Conservation (phyloP, 2,113 vertebrate species). For the Leptobrachium ailaonicum region DNA sequence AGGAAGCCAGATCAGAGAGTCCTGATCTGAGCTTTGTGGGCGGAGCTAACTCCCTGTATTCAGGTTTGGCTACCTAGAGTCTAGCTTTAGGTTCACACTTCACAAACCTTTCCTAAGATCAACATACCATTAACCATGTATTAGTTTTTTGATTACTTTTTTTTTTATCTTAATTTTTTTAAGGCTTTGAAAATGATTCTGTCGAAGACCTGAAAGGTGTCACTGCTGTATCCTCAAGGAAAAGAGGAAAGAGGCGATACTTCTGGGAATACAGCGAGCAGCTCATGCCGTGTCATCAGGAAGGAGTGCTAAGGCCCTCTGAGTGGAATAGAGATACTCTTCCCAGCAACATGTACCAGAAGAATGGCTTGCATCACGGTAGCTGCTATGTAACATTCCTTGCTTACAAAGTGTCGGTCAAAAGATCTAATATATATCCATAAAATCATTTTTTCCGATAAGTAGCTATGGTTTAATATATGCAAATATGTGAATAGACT, state of each 20-base stretch:
- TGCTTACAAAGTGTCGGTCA: no score
- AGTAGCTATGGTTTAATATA: not conserved
- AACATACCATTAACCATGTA: no score
- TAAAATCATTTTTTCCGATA: not conserved
- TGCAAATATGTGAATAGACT: no score
- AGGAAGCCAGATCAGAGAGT: no score
- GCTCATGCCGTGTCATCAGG: conserved; percentile 87
- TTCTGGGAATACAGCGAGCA: conserved; percentile 99
- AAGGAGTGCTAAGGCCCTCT: conserved; percentile 90
- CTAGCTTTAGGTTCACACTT: no score
- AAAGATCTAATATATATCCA: not conserved
- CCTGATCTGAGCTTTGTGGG: no score
- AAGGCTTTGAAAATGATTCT: conserved; percentile 91
- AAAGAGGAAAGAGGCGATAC: conserved; percentile 92
- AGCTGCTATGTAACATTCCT: conserved; percentile 38
- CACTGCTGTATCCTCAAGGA: conserved; percentile 86
- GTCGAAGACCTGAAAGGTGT: conserved; percentile 91
- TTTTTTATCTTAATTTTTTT: conserved; percentile 15
- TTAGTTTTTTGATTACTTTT: not conserved
- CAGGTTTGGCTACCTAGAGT: no score
- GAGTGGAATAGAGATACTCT: conserved; percentile 94
- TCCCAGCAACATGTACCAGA: conserved; percentile 98
- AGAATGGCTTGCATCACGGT: conserved; percentile 91
- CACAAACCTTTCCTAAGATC: no score
- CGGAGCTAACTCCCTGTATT: no score